These are phyloP conservation scores for Drosophila neocordata DNA, from an alignment of 1,140 invertebrate genomes.

Conservation along the genomic window DNA sequence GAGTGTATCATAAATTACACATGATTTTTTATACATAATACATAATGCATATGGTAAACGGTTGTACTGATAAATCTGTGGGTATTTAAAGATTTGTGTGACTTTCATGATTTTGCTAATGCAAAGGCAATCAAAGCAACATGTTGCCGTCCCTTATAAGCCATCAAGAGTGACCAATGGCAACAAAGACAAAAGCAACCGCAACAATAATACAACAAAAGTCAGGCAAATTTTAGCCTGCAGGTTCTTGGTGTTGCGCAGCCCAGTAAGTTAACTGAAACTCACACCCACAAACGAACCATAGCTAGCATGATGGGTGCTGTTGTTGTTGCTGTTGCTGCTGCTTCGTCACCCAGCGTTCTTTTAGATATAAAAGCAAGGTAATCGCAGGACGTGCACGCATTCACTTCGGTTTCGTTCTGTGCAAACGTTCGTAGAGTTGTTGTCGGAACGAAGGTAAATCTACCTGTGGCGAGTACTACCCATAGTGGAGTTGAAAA, in stretches of 20 bases:
- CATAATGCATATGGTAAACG: not conserved
- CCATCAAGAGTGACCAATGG: conserved; percentile 19
- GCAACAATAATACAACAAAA: conserved; percentile 33
- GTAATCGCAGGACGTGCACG: conserved; percentile 48
- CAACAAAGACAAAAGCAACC: conserved; percentile 47
- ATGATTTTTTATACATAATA: conserved; percentile 19
- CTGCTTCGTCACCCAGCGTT: conserved; percentile 20
- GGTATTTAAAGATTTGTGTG: conserved; percentile 21
- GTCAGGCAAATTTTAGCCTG: conserved; percentile 21
- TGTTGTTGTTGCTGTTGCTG: too few relatives aligned
- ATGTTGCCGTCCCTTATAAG: conserved; percentile 40
- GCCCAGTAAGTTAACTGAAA: conserved; percentile 12
- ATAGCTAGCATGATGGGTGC: conserved; percentile 15
- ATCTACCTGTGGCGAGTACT: conserved; percentile 48
- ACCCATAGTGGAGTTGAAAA: conserved; percentile 30
- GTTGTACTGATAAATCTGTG: conserved; percentile 12
- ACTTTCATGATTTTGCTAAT: not conserved
- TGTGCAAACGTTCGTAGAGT: conserved; percentile 43
- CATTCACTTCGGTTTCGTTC: conserved; percentile 60
- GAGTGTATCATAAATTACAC: not conserved
- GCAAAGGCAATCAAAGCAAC: conserved; percentile 22
- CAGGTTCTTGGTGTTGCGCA: conserved; percentile 28
- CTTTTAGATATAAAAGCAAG: conserved; percentile 51
- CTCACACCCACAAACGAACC: conserved; percentile 10
- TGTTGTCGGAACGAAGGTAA: conserved; percentile 17